These are phyloP conservation scores for Drosophila ficusphila DNA, from an alignment of 1,140 invertebrate species.

Conservation along the genomic window DNA sequence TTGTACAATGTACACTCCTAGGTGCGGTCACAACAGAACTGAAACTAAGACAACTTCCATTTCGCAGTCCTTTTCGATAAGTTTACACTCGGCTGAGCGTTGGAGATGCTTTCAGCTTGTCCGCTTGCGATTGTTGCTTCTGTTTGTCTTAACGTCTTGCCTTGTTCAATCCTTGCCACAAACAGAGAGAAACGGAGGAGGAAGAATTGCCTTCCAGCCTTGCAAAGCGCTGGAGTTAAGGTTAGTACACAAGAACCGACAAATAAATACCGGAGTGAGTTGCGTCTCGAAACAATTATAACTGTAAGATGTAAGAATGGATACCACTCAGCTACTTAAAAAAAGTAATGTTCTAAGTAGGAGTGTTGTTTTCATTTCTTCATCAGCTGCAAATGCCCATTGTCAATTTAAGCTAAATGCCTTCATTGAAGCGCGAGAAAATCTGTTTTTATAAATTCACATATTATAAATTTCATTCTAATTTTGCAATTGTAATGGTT, in stretches of 20 bases:
- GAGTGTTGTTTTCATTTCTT: too few relatives aligned
- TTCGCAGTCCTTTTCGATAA: constrained; percentile 47
- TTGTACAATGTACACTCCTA: constrained; percentile 19
- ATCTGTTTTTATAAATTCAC: too few relatives aligned
- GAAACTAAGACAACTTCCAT: constrained; percentile 48
- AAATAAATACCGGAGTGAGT: too few relatives aligned
- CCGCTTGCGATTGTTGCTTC: constrained; percentile 14
- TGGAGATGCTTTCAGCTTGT: constrained; percentile 6
- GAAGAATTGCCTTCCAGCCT: constrained; percentile 21
- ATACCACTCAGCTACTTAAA: too few relatives aligned
- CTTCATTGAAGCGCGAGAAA: too few relatives aligned
- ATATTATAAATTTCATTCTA: too few relatives aligned
- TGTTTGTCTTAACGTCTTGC: constrained; percentile 24
- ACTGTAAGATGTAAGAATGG: too few relatives aligned
- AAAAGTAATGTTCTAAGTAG: too few relatives aligned
- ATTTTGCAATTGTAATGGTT: too few relatives aligned
- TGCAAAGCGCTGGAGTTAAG: constrained; percentile 60
- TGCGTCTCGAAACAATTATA: too few relatives aligned
- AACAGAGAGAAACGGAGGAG: not conserved
- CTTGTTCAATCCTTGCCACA: constrained; percentile 16
- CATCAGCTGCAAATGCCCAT: too few relatives aligned
- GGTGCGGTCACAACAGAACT: constrained; percentile 1
- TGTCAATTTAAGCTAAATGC: too few relatives aligned
- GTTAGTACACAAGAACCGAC: constrained; percentile 33
- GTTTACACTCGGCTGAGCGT: constrained; percentile 60